Conservation (phyloP, 2,113 vertebrate species). For the Channa maculata region DNA sequence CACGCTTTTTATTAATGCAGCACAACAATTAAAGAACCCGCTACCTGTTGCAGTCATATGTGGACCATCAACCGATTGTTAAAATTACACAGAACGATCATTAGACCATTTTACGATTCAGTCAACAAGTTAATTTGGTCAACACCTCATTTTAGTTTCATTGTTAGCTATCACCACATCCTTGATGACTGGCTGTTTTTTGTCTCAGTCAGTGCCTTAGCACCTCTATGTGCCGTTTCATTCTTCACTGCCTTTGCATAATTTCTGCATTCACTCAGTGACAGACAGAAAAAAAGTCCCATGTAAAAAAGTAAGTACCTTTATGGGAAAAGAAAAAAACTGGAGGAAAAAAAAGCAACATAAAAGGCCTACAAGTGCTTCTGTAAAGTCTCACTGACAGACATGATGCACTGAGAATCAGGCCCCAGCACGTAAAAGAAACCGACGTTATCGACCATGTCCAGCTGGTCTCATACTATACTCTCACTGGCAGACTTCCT, state of each 20-base stretch:
- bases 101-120: slow-evolving; percentile 18
- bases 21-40: background rate
- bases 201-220: background rate
- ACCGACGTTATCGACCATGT: background rate
- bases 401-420: slow-evolving; percentile 23
- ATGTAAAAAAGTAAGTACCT: slow-evolving; percentile 50
- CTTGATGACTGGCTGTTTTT: background rate
- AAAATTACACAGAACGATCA: background rate
- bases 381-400: slow-evolving; percentile 48
- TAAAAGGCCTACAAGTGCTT: slow-evolving; percentile 55
- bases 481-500: slow-evolving; percentile 91
- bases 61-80: background rate
- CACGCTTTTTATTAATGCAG: background rate
- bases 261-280: slow-evolving; percentile 10
- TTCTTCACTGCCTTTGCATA: slow-evolving; percentile 40
- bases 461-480: slow-evolving; percentile 84
- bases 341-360: background rate
- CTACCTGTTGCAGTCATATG: background rate
- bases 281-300: slow-evolving; percentile 11
- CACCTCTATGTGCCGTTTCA: background rate
- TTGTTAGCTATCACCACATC: background rate
- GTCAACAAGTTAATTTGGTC: slow-evolving; percentile 36
- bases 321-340: slow-evolving; percentile 24
- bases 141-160: background rate
- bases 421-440: slow-evolving; percentile 36